Evolutionary conservation across 2,888 invertebrate species (phyloP).

Genomic region (Dryobota labecula): DNA sequence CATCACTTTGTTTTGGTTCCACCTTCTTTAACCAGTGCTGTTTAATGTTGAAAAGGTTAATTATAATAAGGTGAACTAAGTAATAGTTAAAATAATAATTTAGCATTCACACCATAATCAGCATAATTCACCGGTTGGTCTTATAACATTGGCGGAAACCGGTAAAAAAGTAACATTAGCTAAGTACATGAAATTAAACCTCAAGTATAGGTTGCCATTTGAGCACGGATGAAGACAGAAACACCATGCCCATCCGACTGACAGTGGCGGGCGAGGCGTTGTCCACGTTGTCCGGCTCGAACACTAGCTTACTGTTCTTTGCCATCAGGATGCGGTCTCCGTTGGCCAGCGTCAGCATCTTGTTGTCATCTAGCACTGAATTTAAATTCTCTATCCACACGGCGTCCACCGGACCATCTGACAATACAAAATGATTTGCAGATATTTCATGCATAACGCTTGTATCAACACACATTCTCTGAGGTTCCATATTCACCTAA

Average conservation of each 20-base stretch:
- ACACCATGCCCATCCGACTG: conserved; percentile 97
- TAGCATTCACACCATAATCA: neutral
- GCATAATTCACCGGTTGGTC: neutral
- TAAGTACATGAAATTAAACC: conserved; percentile 77
- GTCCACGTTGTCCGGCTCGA: conserved; percentile 97
- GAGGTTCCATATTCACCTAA: conserved; percentile 72
- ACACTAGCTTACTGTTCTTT: conserved; percentile 95
- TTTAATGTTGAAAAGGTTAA: neutral
- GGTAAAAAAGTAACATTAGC: neutral
- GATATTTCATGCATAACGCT: neutral
- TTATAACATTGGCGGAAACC: neutral
- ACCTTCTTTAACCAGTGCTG: conserved; percentile 93
- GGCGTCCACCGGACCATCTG: conserved; percentile 97
- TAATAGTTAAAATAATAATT: neutral
- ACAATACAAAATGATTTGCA: neutral
- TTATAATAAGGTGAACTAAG: neutral
- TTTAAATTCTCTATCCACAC: conserved; percentile 98
- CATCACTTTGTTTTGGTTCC: conserved; percentile 49
- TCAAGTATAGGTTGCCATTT: conserved; percentile 95
- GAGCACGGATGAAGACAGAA: conserved; percentile 96
- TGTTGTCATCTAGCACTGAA: conserved; percentile 97
- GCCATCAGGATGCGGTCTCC: conserved; percentile 98
- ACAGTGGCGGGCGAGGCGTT: conserved; percentile 98
- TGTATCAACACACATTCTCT: neutral
- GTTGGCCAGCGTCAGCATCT: conserved; percentile 96